Conservation (phyloP, 1,140 invertebrate species). For the Papilio helenus region DNA sequence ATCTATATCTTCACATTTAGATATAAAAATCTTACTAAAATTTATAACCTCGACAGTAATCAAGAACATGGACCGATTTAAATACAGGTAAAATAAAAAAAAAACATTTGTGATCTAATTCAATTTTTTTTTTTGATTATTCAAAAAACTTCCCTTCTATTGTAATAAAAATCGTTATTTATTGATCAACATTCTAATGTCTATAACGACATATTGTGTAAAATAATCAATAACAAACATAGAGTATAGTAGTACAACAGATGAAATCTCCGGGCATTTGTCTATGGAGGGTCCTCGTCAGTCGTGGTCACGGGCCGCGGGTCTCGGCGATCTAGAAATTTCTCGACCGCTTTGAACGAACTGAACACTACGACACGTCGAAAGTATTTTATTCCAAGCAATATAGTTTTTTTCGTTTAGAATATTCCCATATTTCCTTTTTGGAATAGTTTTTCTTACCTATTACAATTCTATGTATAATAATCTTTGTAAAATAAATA, state of each 20-base stretch:
- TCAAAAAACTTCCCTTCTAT: too few relatives aligned
- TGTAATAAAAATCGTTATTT: too few relatives aligned
- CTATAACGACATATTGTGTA: too few relatives aligned
- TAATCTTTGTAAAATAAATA: background rate
- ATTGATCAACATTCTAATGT: too few relatives aligned
- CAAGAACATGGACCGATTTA: too few relatives aligned
- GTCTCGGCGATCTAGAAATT: slow-evolving; percentile 24
- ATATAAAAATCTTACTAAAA: too few relatives aligned
- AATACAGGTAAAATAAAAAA: too few relatives aligned
- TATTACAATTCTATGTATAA: background rate
- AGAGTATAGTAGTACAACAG: background rate
- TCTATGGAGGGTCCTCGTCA: background rate
- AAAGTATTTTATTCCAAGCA: background rate
- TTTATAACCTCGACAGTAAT: too few relatives aligned
- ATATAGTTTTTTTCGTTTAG: background rate
- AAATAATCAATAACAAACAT: too few relatives aligned
- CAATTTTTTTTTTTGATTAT: too few relatives aligned
- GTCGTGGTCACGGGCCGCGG: background rate
- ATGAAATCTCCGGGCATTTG: background rate
- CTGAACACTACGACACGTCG: background rate
- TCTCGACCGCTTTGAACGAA: slow-evolving; percentile 31
- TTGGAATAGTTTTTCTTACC: background rate
- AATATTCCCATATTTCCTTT: background rate
- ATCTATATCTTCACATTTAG: too few relatives aligned
- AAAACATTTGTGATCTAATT: too few relatives aligned